Base-by-base conservation (phyloP, 1,140 invertebrate species). In the Pseudoatta argentina region DNA sequence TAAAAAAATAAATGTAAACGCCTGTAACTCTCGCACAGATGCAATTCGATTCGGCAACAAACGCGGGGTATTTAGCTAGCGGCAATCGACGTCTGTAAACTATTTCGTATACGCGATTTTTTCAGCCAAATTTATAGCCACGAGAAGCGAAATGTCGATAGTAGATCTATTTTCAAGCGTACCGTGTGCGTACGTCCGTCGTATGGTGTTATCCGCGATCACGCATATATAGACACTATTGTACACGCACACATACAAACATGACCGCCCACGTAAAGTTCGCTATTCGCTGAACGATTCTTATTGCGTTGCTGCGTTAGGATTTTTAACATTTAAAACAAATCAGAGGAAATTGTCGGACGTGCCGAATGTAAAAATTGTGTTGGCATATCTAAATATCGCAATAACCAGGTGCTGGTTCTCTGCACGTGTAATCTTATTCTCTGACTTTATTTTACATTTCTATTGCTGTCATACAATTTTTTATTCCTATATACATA, bases 61-160 rank as follows among this genome's bases (percentile, higher is more conserved):
- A 73, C 75, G 61, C 73, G 44, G 57, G 67, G 77, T 89, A 89
- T 89, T 89, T 85, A 87, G 72, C 79, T 39, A 34, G 73, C 34
- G 73, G 64, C 86, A 64, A 85, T 85, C 88, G 88, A 61, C 66
- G 86, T 72, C 75, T 78, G 87, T 77, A 87, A 87, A 87, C 72
- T 77, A 87, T 88, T 85, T 89, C 51, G 88, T 87, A 79, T 79
- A 87, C 55, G 66, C 73, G 44, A 87, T 89, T 85, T 87, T 87
- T 85, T 59, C 48, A 34, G 30, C 21, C 63, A 55, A 89, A 87
- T 87, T 87, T 87, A 87, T 79, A 75, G 64, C 39, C 67, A 55
- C 76, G 73, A 59, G 73, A 61, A 87, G 64, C 72, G 86, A 87
- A 72, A 75, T 76, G 75, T 87, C 86, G 86, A 88, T 86, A 86